Conservation (phyloP, 1,140 invertebrate genomes). For the Argopecten irradians region DNA sequence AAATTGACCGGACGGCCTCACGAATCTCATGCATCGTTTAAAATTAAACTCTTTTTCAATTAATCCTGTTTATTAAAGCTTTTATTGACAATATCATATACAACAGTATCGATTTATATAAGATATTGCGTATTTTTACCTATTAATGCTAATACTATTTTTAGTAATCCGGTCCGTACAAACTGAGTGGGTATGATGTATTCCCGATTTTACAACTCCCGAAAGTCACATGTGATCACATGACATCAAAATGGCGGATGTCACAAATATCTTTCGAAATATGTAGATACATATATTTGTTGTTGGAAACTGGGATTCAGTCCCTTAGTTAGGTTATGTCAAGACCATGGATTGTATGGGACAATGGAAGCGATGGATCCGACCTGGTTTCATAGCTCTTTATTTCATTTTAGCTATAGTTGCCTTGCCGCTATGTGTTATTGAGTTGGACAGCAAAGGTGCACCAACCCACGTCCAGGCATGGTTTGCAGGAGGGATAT, state of each 20-base stretch:
- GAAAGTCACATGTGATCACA: neutral
- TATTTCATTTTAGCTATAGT: conserved; percentile 90
- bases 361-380: conserved; percentile 91
- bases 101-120: no score
- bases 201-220: no score
- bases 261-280: neutral
- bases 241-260: conserved; percentile 13
- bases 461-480: conserved; percentile 80
- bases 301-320: no score
- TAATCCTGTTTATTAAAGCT: no score
- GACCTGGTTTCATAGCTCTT: conserved; percentile 86
- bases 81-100: no score
- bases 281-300: no score
- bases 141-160: no score
- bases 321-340: neutral
- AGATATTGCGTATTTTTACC: no score
- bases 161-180: no score
- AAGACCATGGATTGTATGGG: conserved; percentile 63
- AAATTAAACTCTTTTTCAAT: no score
- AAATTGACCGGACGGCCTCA: neutral
- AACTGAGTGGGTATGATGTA: no score
- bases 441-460: conserved; percentile 78
- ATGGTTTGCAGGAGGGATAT: conserved; percentile 89
- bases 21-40: no score
- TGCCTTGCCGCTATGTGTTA: conserved; percentile 88